Base-by-base conservation (phyloP, 1,140 invertebrate species). In the Meloidogyne chitwoodi region DNA sequence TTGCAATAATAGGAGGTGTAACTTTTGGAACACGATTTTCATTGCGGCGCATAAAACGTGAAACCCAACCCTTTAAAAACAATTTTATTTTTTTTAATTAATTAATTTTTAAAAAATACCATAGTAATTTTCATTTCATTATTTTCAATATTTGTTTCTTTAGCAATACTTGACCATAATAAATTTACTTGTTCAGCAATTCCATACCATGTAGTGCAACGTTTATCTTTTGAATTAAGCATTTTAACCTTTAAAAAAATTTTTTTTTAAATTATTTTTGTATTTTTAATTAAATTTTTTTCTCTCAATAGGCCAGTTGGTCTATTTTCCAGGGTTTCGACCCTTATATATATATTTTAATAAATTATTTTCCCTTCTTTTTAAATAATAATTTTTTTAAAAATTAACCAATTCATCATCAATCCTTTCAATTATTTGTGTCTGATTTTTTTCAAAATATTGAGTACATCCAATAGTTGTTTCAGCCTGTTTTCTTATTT, bases 81-180 rank as follows among this genome's bases (percentile, higher is more conserved):
- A 22, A 22, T n/a, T 1, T 29, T 29, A 75, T 64, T 63, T 64
- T 79, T 19, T 22, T 22, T 1, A 74, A n/a, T n/a, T n/a, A 72
- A 22, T 44, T 31, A 12, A 16, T 26, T 27, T 31, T 34, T 2
- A 75, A 63, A 24, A 11, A n/a, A 19, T 44, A 81, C 80, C 80
- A 81, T 81, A 4, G 82, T 84, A 34, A 83, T 81, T 22, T 83
- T 79, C 78, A 81, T 83, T 22, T 81, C 82, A 12, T n/a, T 24
- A 27, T 5, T 12, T n/a, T 74, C 78, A 41, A 31, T 61, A 29
- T 38, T 71, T 63, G 24, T 10, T 12, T 41, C 62, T 56, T 56
- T 56, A 19, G 44, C 62, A 27, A 72, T 48, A 12, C 73, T 31
- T 27, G 34, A 16, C 82, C 82, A 84, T 22, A 73, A 41, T 27